Percentiles rank a stretch among this genome's conserved stretches.
Evolutionary conservation across 2,113 vertebrate genomes (phyloP).

Genomic region (Seriola aureovittata): DNA sequence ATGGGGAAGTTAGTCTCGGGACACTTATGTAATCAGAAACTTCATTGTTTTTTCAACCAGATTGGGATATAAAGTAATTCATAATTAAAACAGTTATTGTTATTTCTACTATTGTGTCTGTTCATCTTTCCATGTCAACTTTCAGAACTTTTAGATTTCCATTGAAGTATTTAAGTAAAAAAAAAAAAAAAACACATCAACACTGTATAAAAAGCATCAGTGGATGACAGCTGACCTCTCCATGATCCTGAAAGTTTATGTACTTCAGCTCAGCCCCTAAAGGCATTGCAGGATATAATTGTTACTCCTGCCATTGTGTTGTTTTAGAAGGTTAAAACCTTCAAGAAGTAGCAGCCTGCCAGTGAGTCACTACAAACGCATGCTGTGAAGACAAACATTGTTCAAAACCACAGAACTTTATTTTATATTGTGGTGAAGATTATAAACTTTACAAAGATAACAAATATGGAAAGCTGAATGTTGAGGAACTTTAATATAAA

Average conservation of each 20-base stretch:
- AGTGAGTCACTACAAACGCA: background rate
- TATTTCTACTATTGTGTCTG: background rate
- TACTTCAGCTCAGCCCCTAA: background rate
- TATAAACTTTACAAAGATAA: background rate
- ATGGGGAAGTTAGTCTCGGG: constrained; percentile 21
- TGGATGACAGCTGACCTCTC: background rate
- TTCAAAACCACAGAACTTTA: background rate
- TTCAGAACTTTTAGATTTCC: background rate
- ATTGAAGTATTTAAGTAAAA: background rate
- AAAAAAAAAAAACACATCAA: too few species aligned
- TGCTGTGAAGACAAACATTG: background rate
- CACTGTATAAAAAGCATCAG: too few species aligned
- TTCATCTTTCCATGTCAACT: background rate
- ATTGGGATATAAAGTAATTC: background rate
- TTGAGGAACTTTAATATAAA: background rate
- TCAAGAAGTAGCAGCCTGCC: background rate
- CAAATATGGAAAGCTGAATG: background rate
- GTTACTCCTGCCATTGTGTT: background rate
- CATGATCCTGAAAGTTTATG: background rate
- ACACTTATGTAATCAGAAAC: constrained; percentile 11
- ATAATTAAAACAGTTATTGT: background rate
- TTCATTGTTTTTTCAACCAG: background rate
- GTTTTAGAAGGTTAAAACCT: background rate
- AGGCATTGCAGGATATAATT: background rate
- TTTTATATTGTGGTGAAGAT: background rate